Evolutionary conservation across 53 echinoderm and acorn worm species (phyloP), one percentile per base, ranked within the genome.

Genomic region (Holothuria leucospilota): DNA sequence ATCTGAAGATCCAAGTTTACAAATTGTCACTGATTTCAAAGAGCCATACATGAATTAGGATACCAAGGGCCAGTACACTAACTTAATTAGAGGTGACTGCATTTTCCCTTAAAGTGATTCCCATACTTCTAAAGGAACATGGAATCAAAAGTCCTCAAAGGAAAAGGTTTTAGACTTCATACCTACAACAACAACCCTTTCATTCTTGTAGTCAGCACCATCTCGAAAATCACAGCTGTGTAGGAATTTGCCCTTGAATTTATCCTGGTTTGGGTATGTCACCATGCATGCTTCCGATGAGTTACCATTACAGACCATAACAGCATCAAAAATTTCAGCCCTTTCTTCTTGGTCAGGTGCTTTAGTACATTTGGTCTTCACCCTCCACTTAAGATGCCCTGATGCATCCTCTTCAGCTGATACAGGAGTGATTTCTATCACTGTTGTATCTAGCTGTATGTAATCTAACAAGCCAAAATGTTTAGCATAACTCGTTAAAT

Each of bases 141-240:
- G 6, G 49, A 9, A 49, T 0, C 49, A 49, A 49, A 49, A 9
- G 13, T 49, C 13, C 6, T 0, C 18, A 16, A 56, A 67, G 23
- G 9, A 13, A 21, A 67, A 21, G 34, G 23, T 29, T 20, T 28
- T 25, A 20, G 8, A 14, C 28, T 5, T 28, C 21, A 65, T 89
- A 90, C 93, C 93, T 39, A 93, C 80, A 69, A 93, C 90, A 42
- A 93, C 65, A 84, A 93, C 93, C 21, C 64, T 90, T 81, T 93
- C 66, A 34, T 87, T 90, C 6, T 60, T 84, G 78, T 82, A 87
- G 63, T 90, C 84, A 56, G 72, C 63, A 9, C 90, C 93, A n/a
- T 71, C 82, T 77, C 79, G 64, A 69, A 90, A 93, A 24, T 68
- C 30, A 59, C 82, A 87, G 79, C 87, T 87, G 34, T 93, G 93